Percentiles rank a stretch among this genome's conserved stretches.
These are phyloP conservation scores for Ladona fulva DNA, from an alignment of 1,140 invertebrate genomes.

Conservation along the genomic window DNA sequence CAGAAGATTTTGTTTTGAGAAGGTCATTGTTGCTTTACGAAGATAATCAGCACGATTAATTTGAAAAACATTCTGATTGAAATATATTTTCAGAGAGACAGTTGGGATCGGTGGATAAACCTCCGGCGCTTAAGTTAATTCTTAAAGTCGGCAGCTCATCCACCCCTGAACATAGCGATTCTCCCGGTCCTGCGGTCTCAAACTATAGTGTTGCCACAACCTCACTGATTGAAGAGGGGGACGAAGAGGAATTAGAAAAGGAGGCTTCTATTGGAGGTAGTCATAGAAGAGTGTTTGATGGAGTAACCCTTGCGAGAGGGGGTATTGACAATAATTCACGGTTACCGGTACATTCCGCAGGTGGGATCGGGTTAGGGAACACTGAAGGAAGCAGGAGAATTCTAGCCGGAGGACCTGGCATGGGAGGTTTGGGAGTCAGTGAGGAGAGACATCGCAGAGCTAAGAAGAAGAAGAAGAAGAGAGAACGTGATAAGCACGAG, in stretches of 20 bases:
- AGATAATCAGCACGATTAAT: no score
- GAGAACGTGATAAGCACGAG: conserved; percentile 53
- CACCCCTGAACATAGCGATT: conserved; percentile 59
- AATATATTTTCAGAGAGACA: not conserved
- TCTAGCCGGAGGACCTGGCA: conserved; percentile 4
- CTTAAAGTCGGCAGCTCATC: conserved; percentile 67
- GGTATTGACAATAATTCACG: not conserved
- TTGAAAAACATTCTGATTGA: not conserved
- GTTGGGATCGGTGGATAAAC: conserved; percentile 37
- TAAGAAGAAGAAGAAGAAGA: conserved; percentile 63
- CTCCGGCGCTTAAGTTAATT: conserved; percentile 61
- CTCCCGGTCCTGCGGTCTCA: conserved; percentile 33
- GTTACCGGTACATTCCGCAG: not conserved
- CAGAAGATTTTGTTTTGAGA: no score
- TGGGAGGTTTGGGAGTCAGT: conserved; percentile 23
- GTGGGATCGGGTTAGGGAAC: not conserved
- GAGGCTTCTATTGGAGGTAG: not conserved
- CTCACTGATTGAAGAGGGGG: not conserved
- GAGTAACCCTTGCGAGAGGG: not conserved
- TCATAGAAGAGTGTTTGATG: not conserved
- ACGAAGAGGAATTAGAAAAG: not conserved
- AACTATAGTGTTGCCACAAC: not conserved
- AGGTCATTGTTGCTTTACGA: no score
- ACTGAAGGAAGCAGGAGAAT: not conserved
- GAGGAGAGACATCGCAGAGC: conserved; percentile 51